Evolutionary conservation across 2,113 vertebrate species (phyloP), one percentile per base, ranked within the genome.

Genomic region (Urocolius indicus): DNA sequence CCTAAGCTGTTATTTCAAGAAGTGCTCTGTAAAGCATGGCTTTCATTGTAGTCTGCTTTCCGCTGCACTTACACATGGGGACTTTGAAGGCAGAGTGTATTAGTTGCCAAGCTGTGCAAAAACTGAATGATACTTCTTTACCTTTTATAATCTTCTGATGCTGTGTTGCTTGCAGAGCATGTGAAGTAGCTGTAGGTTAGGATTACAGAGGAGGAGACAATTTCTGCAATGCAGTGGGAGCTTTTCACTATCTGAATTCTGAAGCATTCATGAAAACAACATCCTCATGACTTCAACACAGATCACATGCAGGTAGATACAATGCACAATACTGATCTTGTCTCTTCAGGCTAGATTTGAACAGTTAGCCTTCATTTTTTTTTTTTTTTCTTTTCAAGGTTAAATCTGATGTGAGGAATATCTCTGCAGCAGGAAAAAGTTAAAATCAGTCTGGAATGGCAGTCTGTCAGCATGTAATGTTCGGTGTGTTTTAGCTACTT

Each of bases 281-380:
- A 97, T 97, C 96, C 96, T 97, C 96, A 67, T 98, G 96, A 98
- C 92, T 95, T 98, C 97, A 97, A 97, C 96, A 97, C 78, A 87
- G 97, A 97, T 96, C 97, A 97, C 98, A 98, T 98, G 98, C 98
- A 98, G 96, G 94, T 95, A 98, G 97, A 93, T 95, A 98, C 97
- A 98, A 98, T 96, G 97, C 97, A 98, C 98, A 98, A 97, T 93
- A 98, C 92, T 89, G 96, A 95, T 97, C 96, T 96, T 84, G 91
- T 97, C 96, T 90, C 96, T 97, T 97, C 96, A 96, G 96, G 94
- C 89, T 94, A 76, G 88, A 95, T 96, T 95, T 94, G 90, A 93
- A 95, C 78, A 92, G 83, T 94, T 95, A 91, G 95, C 95, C 97
- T 96, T 97, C 71, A 71, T 92, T 95, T 89, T 87, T 78, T 59